phyloP scores from a whole-genome alignment of 2,113 vertebrate genomes.

The Sturnira hondurensis region DNA sequence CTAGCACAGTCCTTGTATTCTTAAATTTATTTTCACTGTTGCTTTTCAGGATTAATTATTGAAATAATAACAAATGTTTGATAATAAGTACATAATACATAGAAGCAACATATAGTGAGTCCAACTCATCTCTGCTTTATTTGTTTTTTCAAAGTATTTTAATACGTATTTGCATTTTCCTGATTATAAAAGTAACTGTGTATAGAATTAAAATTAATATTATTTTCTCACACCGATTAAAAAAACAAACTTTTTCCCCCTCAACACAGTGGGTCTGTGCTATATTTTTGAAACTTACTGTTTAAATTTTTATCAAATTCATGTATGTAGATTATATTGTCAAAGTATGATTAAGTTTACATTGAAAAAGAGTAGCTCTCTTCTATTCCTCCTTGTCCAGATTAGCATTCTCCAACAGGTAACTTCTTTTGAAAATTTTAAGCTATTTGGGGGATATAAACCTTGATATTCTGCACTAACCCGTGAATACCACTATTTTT shows the following conservation, averaged over 20 bases:
- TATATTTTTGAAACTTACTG: neutral
- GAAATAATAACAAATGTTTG: neutral
- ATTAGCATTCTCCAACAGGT: neutral
- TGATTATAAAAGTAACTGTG: neutral
- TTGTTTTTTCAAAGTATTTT: neutral
- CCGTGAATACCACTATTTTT: neutral
- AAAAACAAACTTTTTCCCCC: too few species aligned
- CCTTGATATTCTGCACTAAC: neutral
- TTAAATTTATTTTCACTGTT: slow-evolving; percentile 9
- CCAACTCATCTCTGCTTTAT: neutral
- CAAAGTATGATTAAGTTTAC: neutral
- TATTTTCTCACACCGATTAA: neutral
- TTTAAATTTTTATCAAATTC: neutral
- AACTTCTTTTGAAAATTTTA: neutral
- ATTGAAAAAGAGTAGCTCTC: neutral
- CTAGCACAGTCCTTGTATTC: neutral
- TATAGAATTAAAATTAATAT: neutral
- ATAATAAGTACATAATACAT: neutral
- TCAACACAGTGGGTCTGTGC: neutral
- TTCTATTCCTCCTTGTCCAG: neutral
- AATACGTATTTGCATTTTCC: neutral
- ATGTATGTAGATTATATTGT: neutral
- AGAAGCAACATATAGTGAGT: neutral
- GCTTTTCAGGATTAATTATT: neutral
- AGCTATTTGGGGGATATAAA: neutral